Evolutionary conservation across 2,797 vertebrate genomes (phyloP).

Genomic region (Lophura swinhoii): DNA sequence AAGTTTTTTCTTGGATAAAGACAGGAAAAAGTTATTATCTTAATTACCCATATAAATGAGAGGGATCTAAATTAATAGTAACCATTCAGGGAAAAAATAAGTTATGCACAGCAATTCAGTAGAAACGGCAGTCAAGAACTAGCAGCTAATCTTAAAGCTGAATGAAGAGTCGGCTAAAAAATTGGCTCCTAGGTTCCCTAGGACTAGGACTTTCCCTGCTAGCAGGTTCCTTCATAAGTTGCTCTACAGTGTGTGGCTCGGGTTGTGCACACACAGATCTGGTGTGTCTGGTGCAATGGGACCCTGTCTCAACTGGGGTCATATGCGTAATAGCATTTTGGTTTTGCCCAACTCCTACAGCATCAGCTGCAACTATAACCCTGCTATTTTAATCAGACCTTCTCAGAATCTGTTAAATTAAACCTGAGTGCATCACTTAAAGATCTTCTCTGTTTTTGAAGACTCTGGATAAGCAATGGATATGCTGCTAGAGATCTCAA

Average conservation of each 20-base stretch:
- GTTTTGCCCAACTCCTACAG: not conserved
- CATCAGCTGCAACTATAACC: not conserved
- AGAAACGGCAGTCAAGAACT: not conserved
- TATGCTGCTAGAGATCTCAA: not conserved
- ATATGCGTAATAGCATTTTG: not conserved
- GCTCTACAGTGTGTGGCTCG: not conserved
- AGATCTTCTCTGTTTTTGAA: slow-evolving; percentile 4
- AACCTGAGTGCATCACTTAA: not conserved
- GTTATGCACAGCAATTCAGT: not conserved
- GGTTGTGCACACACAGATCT: not conserved
- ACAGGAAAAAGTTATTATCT: not conserved
- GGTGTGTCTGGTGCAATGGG: not conserved
- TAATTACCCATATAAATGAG: not conserved
- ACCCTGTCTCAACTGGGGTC: not conserved
- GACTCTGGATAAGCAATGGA: not conserved
- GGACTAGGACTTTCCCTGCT: not conserved
- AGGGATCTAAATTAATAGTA: not conserved
- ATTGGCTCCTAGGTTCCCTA: not conserved
- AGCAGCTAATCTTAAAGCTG: not conserved
- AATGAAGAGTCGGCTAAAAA: not conserved
- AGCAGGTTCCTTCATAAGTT: not conserved
- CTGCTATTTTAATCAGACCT: not conserved
- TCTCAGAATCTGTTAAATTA: not conserved
- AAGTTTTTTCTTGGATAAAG: not conserved
- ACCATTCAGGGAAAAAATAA: not conserved